A percentile compares a stretch with the other conserved stretches of the same genome.
Evolutionary conservation across 2,113 vertebrate genomes (phyloP).

Genomic region (Chinchilla lanigera): DNA sequence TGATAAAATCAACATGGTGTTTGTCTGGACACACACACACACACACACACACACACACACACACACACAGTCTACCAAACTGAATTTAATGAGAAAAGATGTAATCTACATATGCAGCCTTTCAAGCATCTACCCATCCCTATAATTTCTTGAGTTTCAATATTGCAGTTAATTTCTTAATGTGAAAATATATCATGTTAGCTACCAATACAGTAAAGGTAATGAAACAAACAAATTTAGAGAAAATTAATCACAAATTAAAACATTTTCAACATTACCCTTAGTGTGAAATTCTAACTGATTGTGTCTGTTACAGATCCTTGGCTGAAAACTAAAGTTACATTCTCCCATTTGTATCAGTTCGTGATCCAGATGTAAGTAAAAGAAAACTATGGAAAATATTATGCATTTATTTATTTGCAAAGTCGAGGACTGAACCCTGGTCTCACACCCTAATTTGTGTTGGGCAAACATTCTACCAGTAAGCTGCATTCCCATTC

Average conservation of each 20-base stretch:
- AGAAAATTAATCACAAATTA: not conserved
- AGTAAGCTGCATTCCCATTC: not conserved
- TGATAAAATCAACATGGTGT: not conserved
- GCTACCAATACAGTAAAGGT: not conserved
- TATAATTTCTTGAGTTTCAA: not conserved
- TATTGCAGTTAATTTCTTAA: not conserved
- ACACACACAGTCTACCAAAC: too few relatives aligned
- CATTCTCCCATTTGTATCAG: not conserved
- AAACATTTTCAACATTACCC: not conserved
- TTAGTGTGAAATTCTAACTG: not conserved
- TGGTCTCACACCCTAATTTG: too few relatives aligned
- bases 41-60: too few relatives aligned
- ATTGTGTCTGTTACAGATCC: not conserved
- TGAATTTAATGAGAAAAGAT: not conserved
- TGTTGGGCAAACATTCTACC: not conserved
- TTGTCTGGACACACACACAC: accelerated
- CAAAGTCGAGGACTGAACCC: too few relatives aligned
- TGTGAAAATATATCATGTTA: not conserved
- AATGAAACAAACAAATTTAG: not conserved
- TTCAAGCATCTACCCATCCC: not conserved
- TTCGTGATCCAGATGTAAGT: not conserved
- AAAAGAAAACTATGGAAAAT: not conserved
- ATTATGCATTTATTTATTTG: not conserved
- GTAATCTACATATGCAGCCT: not conserved
- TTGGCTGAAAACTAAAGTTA: not conserved